Percentiles rank a stretch among this genome's conserved stretches.
Evolutionary conservation across 2,888 invertebrate genomes (phyloP).

Genomic region (Eupithecia abbreviata): DNA sequence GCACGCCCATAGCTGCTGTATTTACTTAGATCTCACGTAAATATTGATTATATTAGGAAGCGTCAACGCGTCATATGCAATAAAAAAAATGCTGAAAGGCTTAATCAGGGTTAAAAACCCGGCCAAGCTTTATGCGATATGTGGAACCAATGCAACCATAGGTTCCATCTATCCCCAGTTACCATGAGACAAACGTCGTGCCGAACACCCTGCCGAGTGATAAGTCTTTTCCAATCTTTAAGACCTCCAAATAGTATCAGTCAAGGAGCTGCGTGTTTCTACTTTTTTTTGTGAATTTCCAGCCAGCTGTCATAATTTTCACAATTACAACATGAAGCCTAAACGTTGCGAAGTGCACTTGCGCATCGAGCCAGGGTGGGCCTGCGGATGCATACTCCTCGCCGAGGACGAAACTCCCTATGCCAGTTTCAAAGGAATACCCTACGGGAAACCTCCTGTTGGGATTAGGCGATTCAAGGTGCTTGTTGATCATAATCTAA

Average conservation of each 20-base stretch:
- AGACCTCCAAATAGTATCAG: background rate
- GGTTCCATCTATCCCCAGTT: too few relatives aligned
- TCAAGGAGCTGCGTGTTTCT: background rate
- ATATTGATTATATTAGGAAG: too few relatives aligned
- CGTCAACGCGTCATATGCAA: too few relatives aligned
- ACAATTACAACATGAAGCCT: constrained; percentile 1
- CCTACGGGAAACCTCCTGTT: constrained; percentile 70
- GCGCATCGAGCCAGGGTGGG: constrained; percentile 63
- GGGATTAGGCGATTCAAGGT: constrained; percentile 58
- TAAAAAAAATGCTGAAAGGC: too few relatives aligned
- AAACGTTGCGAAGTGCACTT: constrained; percentile 45
- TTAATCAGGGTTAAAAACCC: too few relatives aligned
- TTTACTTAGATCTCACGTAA: too few relatives aligned
- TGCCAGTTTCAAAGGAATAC: constrained; percentile 70
- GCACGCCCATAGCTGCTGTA: too few relatives aligned
- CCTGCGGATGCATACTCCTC: constrained; percentile 33
- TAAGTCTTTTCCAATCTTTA: background rate
- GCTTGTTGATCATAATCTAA: constrained; percentile 2
- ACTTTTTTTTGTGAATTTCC: background rate
- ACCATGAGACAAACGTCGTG: too few relatives aligned
- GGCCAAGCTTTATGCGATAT: too few relatives aligned
- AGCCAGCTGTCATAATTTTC: background rate
- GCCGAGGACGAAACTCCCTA: constrained; percentile 52
- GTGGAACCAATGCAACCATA: too few relatives aligned
- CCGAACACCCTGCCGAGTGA: background rate